A percentile compares a stretch with the other conserved stretches of the same genome.
Evolutionary conservation across 2,888 invertebrate species (phyloP).

Genomic region (Phymatocera aterrima): DNA sequence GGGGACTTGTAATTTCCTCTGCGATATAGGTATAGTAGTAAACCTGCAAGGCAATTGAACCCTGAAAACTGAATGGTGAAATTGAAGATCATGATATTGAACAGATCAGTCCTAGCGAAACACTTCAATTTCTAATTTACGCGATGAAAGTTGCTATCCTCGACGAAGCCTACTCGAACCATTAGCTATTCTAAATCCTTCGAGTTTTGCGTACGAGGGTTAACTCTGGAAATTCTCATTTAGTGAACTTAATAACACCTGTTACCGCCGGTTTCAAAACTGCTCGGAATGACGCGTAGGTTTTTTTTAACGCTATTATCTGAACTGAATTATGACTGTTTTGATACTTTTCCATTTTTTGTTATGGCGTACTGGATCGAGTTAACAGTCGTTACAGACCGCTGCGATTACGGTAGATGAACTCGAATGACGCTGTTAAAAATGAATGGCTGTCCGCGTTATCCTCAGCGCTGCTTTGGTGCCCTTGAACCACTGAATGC

Average conservation of each 20-base stretch:
- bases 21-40: no score
- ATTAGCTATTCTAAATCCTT: slow-evolving; percentile 3
- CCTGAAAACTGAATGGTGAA: no score
- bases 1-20: no score
- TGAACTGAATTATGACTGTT: background rate
- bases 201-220: slow-evolving; percentile 15
- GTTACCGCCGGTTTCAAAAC: slow-evolving; percentile 12
- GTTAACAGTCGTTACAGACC: slow-evolving; percentile 12
- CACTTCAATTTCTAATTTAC: background rate
- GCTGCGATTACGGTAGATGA: slow-evolving; percentile 1
- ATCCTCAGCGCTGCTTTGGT: background rate
- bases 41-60: no score
- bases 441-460: background rate
- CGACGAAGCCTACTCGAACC: background rate
- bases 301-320: background rate
- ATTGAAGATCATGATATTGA: slow-evolving; percentile 20
- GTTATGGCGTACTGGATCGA: background rate
- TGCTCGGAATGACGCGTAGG: slow-evolving; percentile 9
- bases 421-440: background rate
- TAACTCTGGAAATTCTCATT: slow-evolving; percentile 20
- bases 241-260: slow-evolving; percentile 28
- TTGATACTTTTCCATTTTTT: slow-evolving; percentile 15
- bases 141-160: background rate
- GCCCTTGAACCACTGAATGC: background rate
- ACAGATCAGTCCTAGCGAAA: background rate